phyloP scores from a whole-genome alignment of 30 jellyfish, hydroid and myxozoan genomes.

The Sanderia malayensis region DNA sequence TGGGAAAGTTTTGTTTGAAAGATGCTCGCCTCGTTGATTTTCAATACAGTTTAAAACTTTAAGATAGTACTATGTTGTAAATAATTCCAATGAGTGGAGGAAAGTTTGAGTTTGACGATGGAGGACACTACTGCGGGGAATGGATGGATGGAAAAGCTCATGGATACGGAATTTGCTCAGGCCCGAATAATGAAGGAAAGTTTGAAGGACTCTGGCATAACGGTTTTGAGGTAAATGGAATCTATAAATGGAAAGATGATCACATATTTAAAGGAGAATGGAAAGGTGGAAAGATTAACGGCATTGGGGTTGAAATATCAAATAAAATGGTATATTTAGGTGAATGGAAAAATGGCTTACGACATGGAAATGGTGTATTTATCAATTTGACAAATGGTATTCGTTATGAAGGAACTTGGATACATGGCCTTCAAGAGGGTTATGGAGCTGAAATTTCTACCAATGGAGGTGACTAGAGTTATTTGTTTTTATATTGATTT shows the following conservation, averaged over 20 bases:
- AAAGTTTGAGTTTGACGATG: slow-evolving; percentile 94
- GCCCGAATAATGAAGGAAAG: slow-evolving; percentile 86
- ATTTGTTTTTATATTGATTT: too few relatives aligned
- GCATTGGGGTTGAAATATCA: slow-evolving; percentile 75
- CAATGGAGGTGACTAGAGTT: slow-evolving; percentile 97
- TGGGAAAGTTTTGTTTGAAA: too few relatives aligned
- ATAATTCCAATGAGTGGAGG: slow-evolving; percentile 98
- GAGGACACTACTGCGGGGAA: slow-evolving; percentile 93
- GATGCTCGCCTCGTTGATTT: too few relatives aligned
- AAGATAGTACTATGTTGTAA: too few relatives aligned
- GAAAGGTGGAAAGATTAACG: slow-evolving; percentile 87
- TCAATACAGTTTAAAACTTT: too few relatives aligned
- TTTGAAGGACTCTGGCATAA: slow-evolving; percentile 90
- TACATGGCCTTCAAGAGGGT: slow-evolving; percentile 87
- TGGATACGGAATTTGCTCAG: slow-evolving; percentile 95
- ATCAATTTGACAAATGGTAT: slow-evolving; percentile 26
- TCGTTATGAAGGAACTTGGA: slow-evolving; percentile 94
- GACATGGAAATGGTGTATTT: slow-evolving; percentile 90
- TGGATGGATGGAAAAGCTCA: slow-evolving; percentile 96
- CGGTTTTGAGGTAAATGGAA: slow-evolving; percentile 89
- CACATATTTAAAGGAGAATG: slow-evolving; percentile 82
- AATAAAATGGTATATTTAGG: slow-evolving; percentile 67
- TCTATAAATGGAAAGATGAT: slow-evolving; percentile 84
- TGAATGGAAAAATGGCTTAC: slow-evolving; percentile 84
- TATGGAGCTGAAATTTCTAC: slow-evolving; percentile 80